Conservation (phyloP, 2,797 vertebrate genomes). For the Spea hammondii region DNA sequence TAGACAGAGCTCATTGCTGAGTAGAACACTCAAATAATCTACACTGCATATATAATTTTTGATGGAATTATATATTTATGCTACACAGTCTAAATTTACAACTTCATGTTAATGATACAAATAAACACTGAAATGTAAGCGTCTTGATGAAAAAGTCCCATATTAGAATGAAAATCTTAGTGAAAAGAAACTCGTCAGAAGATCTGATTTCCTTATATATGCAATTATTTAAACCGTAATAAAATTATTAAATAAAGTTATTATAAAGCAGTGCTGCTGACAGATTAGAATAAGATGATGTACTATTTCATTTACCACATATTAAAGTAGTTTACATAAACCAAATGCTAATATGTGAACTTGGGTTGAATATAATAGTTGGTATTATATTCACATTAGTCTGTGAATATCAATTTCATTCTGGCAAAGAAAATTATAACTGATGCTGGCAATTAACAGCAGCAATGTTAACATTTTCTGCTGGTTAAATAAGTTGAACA, state of each 20-base stretch:
- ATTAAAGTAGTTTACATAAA: conserved; percentile 49
- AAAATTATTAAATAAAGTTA: not conserved
- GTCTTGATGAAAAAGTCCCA: too few relatives aligned
- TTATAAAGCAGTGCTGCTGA: conserved; percentile 20
- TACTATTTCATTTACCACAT: conserved; percentile 28
- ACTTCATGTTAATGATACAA: too few relatives aligned
- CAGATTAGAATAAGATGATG: conserved; percentile 29
- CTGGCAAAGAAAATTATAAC: conserved; percentile 64
- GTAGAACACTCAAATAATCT: too few relatives aligned
- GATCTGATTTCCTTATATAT: too few relatives aligned
- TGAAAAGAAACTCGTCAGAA: too few relatives aligned
- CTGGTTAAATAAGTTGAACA: conserved; percentile 70
- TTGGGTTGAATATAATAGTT: conserved; percentile 60
- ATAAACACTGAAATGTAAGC: too few relatives aligned
- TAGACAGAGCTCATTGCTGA: too few relatives aligned
- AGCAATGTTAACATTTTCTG: conserved; percentile 67
- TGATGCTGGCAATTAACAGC: conserved; percentile 69
- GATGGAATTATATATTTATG: too few relatives aligned
- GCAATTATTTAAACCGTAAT: not conserved
- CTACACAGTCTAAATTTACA: too few relatives aligned
- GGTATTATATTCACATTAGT: conserved; percentile 50
- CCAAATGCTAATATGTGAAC: conserved; percentile 58
- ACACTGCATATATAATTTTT: too few relatives aligned
- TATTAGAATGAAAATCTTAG: too few relatives aligned
- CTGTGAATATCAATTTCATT: conserved; percentile 73